Conservation (phyloP, 2,797 vertebrate genomes). For the Pyrrhura leucotis region DNA sequence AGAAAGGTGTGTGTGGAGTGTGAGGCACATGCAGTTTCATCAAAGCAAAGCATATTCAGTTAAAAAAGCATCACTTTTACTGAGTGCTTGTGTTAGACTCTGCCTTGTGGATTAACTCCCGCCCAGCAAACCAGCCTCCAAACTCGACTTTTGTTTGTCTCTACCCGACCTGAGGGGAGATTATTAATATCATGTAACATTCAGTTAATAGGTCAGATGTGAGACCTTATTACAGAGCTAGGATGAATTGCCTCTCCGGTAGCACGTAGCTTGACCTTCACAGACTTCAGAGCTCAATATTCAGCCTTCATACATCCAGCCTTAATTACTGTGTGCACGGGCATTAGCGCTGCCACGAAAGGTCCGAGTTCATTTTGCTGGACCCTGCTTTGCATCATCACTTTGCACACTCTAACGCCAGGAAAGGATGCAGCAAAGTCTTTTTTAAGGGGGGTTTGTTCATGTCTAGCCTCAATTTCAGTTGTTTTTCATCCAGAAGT, state of each 20-base stretch:
- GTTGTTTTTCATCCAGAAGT: neutral
- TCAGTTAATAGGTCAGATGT: slow-evolving; percentile 66
- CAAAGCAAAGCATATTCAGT: slow-evolving; percentile 4
- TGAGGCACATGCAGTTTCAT: neutral
- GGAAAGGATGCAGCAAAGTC: neutral
- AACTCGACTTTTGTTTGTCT: slow-evolving; percentile 25
- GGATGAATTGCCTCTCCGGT: slow-evolving; percentile 46
- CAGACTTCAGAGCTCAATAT: slow-evolving; percentile 45
- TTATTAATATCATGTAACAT: slow-evolving; percentile 64
- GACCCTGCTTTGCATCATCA: neutral
- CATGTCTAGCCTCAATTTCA: neutral
- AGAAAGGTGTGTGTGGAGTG: neutral
- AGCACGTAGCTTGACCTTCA: slow-evolving; percentile 51
- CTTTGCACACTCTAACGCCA: neutral
- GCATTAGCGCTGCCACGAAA: neutral
- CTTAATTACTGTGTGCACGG: slow-evolving; percentile 39
- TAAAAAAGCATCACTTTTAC: neutral
- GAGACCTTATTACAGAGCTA: slow-evolving; percentile 50
- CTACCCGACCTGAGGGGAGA: slow-evolving; percentile 32
- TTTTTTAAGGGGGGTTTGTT: neutral
- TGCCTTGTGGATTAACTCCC: neutral
- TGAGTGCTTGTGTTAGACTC: neutral
- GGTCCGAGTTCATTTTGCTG: neutral
- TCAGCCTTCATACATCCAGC: slow-evolving; percentile 34
- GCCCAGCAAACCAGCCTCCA: slow-evolving; percentile 11